Evolutionary conservation across 23 tunicate species (phyloP), one percentile per base, ranked within the genome.

Genomic region (Halocynthia roretzi): DNA sequence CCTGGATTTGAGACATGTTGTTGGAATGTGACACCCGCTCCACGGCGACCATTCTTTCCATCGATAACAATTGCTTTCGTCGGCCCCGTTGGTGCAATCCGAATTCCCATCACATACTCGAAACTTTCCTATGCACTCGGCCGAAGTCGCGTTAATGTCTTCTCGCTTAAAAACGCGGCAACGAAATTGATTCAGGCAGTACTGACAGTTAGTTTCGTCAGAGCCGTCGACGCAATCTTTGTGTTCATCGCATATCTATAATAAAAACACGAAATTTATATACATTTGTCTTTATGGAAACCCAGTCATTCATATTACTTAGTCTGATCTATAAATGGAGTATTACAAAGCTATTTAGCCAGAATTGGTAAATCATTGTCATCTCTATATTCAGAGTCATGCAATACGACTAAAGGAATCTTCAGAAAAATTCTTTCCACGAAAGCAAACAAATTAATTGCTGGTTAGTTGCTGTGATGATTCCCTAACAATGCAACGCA

Each of bases 181-280:
- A 15, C 86, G 91, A 56, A 91, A 85, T 67, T 91, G 97, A 31
- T 76, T 75, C 23, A 62, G 76, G 78, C 97, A 91, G 54, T 81
- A 85, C 11, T 63, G 77, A 58, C 97, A 91, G 52, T 91, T 91
- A 65, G 58, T 20, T 57, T 91, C 97, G 57, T 91, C 97, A 19
- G 97, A 71, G 6, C 97, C 97, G 71, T 85, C 91, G 44, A 91
- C 53, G 68, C 97, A 91, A 9, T 91, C 87, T 70, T 91, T 91
- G 1, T 76, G 62, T 6, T 91, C 85, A 77, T 91, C 97, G 48
- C 97, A 91, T 54, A 91, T 88, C 44, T 31, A 31, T 0, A 31
- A 31, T 31, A 4, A 31, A 31, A 31, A 31, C 44, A 31, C 44
- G 44, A 31, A 31, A 31, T 31, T 31, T 31, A 31, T 31, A 31